These are phyloP conservation scores for Muschampia plurimacula DNA, from an alignment of 2,888 invertebrate species.

Conservation along the genomic window DNA sequence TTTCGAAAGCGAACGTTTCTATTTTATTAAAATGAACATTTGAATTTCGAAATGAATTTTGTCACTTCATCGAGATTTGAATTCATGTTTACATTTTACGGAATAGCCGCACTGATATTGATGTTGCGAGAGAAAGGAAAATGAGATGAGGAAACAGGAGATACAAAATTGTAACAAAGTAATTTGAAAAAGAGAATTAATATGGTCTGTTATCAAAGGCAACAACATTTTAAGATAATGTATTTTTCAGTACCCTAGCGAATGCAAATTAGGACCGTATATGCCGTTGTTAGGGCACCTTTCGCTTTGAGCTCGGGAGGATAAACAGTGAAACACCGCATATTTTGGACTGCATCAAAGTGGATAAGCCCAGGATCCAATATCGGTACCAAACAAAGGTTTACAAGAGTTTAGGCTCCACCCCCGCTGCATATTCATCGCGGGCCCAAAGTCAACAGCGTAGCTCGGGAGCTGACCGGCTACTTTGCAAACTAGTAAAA, in stretches of 20 bases:
- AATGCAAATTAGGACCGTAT: conserved; percentile 28
- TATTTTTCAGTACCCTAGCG: neutral
- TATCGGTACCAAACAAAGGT: conserved; percentile 81
- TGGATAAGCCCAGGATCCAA: conserved; percentile 75
- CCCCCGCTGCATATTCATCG: conserved; percentile 83
- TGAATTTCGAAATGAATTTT: no score
- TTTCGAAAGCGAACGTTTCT: no score
- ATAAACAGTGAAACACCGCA: conserved; percentile 39
- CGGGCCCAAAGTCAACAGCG: conserved; percentile 66
- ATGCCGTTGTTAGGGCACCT: conserved; percentile 18
- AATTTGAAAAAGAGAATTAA: no score
- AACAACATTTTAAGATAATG: conserved; percentile 10
- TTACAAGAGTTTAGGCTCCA: conserved; percentile 82
- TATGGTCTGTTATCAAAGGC: neutral
- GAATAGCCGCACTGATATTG: no score
- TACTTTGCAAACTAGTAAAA: neutral
- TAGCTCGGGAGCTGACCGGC: conserved; percentile 46
- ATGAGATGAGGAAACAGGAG: no score
- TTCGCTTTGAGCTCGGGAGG: conserved; percentile 31
- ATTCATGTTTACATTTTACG: no score
- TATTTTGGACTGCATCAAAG: conserved; percentile 68
- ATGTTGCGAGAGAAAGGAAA: no score
- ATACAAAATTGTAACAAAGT: no score
- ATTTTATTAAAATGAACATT: no score
- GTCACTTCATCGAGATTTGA: no score